Conservation (phyloP, 2,797 vertebrate genomes). For the Acanthiza pusilla region DNA sequence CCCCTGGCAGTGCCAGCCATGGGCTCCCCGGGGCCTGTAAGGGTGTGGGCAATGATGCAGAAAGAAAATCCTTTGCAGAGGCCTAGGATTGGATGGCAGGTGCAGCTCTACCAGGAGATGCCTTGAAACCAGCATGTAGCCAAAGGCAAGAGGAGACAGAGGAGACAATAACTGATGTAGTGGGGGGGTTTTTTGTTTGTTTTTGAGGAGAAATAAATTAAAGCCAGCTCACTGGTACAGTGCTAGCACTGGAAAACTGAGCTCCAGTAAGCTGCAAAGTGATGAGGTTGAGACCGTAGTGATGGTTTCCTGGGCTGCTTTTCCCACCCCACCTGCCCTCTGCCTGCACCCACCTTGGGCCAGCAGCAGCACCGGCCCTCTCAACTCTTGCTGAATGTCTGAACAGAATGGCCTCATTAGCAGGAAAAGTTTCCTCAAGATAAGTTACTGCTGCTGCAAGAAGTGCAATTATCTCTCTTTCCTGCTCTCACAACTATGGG, state of each 20-base stretch:
- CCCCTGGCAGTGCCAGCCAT: not conserved
- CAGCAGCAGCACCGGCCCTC: not conserved
- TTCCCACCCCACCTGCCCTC: not conserved
- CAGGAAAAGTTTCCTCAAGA: not conserved
- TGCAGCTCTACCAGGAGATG: not conserved
- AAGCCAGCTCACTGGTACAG: not conserved
- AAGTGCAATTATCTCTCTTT: not conserved
- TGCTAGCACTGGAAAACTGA: not conserved
- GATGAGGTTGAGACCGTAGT: not conserved
- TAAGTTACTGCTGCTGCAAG: not conserved
- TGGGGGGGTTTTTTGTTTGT: not conserved
- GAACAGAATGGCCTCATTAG: not conserved
- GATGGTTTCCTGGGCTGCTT: not conserved
- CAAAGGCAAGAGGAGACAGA: not conserved
- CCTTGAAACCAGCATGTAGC: not conserved
- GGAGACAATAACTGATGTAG: not conserved
- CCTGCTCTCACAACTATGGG: not conserved
- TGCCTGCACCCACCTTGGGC: not conserved
- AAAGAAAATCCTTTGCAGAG: slow-evolving; percentile 2
- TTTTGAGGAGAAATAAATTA: not conserved
- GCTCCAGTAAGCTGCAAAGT: not conserved
- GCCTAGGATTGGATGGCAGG: not conserved
- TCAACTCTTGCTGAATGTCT: not conserved
- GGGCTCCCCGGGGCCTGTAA: accelerated
- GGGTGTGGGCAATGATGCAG: not conserved